Base-by-base conservation (phyloP, 2,113 vertebrate genomes). In the Vulpes vulpes region DNA sequence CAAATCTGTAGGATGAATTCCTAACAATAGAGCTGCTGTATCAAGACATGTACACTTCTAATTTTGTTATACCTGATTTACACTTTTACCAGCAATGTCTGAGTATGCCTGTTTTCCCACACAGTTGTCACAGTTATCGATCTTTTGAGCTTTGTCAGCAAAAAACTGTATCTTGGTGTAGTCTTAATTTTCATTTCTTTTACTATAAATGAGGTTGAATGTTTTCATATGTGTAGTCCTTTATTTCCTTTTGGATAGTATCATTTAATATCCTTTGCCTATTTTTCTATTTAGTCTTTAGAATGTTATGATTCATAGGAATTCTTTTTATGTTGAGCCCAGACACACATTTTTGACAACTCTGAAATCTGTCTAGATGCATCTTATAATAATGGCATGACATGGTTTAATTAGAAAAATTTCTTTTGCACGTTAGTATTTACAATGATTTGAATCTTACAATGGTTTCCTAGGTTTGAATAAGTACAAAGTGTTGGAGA, bases 261-360 rank as follows among this genome's bases (percentile, higher is more conserved):
- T 59, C 60, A 60, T 5, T 55, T 89, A 69, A 62, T 96, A 85
- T 89, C 8, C 51, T 85, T 71, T 67, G 55, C 69, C 22, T 0
- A 19, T 67, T 95, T 94, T 96, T 91, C n/a, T 67, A 1, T 94
- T 89, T 92, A 43, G 19, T 85, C 43, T 95, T 89, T 95, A 78
- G 22, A 96, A 22, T 91, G 38, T 62, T 91, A 81, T 30, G 19
- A 76, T 57, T 80, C 4, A 53, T 82, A 83, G n/a, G 16, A 65
- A 69, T 91, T 95, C 19, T 97, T 76, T 86, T 95, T 78, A 43
- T 80, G 20, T 35, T 60, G 55, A 73, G 20, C 67, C 19, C 64
- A 49, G 19, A 35, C 23, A 23, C 9, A 65, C 43, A 65, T 94
- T 89, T 43, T 96, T 93, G n/a, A 74, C 51, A 94, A 62, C 74